Base-by-base conservation (phyloP, 2,888 invertebrate species). In the Strigamia crassipes region DNA sequence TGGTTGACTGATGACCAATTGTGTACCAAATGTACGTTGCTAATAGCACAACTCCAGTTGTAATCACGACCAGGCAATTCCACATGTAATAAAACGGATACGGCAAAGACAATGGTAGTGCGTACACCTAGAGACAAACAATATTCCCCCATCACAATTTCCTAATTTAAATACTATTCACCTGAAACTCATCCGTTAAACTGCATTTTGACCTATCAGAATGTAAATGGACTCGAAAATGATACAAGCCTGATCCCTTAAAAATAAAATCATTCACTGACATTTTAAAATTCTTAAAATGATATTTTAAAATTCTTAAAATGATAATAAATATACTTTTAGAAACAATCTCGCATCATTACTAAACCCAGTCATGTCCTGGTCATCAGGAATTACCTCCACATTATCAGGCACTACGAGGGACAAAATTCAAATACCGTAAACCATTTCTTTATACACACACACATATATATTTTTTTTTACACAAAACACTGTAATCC, bases 61-160 rank as follows among this genome's bases (percentile, higher is more conserved):
- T 73, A 27, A 73, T 27, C 0, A 73, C 73, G 6, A 73, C 73
- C 15, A 73, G 13, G 10, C 73, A 73, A 73, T 73, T 73, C 73
- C 73, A 73, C 73, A 73, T 73, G 73, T 73, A 73, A n/a, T 73
- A 73, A 73, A 73, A 73, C 12, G 73, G 73, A 73, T 73, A 73
- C 8, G 73, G 73, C 73, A 73, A 31, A 31, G 73, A 13, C 31
- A 73, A 27, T 15, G 73, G 73, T 15, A 73, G 2, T 5, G 73
- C 73, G 13, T 27, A 73, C 4, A 73, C 31, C 73, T 73, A 15
- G 5, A 73, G 10, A 31, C 6, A 73, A 1, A 27, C 12, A 6
- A 27, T 0, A 31, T 6, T 27, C 3, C n/a, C 23, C 31, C 5
- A 13, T 27, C 31, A 9, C 21, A 18, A 31, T 4, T 23, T 12